Conservation (phyloP, 2,797 vertebrate species). For the Limnodromus scolopaceus region DNA sequence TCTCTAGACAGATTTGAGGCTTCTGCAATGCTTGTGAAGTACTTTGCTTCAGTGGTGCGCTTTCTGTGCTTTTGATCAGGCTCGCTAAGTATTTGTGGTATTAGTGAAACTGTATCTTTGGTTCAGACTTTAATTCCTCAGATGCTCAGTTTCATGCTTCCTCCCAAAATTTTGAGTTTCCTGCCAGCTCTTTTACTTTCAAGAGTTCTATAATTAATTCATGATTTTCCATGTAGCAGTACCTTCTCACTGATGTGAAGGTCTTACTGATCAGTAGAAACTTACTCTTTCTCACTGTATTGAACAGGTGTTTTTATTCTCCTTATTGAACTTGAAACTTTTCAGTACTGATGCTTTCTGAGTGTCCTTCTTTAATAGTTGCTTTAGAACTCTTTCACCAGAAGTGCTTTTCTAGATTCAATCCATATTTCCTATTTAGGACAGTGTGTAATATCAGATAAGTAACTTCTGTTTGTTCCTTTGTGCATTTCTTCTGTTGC, state of each 20-base stretch:
- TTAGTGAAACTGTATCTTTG: neutral
- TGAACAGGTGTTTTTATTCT: neutral
- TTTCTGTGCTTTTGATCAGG: neutral
- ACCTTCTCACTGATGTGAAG: neutral
- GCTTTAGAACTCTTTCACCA: neutral
- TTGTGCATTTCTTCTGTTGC: neutral
- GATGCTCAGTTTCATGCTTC: neutral
- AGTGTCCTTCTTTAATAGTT: neutral
- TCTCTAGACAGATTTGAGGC: neutral
- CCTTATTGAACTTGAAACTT: neutral
- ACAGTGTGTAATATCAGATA: neutral
- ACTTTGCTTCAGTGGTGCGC: neutral
- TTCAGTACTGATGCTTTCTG: neutral
- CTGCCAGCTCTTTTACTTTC: neutral
- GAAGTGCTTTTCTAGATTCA: neutral
- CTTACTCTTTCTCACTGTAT: neutral
- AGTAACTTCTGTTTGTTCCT: neutral
- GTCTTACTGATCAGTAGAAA: neutral
- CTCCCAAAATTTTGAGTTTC: neutral
- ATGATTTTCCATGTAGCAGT: fast-evolving
- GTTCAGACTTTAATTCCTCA: neutral
- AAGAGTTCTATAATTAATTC: neutral
- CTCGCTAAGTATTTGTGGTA: neutral
- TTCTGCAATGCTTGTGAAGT: neutral
- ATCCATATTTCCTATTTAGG: neutral